Base-by-base conservation (phyloP, 2,797 vertebrate genomes). In the Danio jaintianensis region DNA sequence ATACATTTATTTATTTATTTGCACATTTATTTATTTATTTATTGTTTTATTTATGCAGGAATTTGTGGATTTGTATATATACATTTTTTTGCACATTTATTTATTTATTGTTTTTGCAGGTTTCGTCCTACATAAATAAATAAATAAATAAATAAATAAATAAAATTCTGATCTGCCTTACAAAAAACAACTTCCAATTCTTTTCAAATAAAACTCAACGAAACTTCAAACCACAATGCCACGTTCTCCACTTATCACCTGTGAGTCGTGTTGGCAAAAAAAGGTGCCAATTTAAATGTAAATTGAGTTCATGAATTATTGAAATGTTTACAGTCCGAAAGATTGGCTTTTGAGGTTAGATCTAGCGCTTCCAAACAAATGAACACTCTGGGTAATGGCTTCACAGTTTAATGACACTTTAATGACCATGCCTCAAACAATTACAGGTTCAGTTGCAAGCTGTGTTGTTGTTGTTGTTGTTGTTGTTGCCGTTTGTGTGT, bases 301-400 rank as follows among this genome's bases (percentile, higher is more conserved):
- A 18, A 50, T 18, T 0, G 2, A 63, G 36, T 42, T 88, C 81
- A 91, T 92, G 68, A 89, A 88, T 92, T 85, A 92, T 90, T 89
- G 63, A 89, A 52, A 20, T 42, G 13, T 11, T 59, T 67, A 55
- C 52, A n/a, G 50, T 22, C 36, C 22, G 10, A 43, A 58, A 61
- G 75, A 69, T 29, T 50, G 11, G 22, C 63, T 52, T 43, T 75
- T 50, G 22, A 7, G 11, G 47, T 9, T 36, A 75, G 47, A 62
- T 62, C 16, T 67, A 5, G 29, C 52, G 53, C 16, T 22, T 50
- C 80, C 64, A 64, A 72, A 83, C 61, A 75, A 18, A 59, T 7
- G 38, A 56, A 47, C n/a, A 58, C 38, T 64, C 45, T 64, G 58
- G 63, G 22, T 16, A 47, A 47, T 74, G 18, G 43, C 18, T 38